phyloP scores from a whole-genome alignment of 1,140 invertebrate species.

The Maniola jurtina region DNA sequence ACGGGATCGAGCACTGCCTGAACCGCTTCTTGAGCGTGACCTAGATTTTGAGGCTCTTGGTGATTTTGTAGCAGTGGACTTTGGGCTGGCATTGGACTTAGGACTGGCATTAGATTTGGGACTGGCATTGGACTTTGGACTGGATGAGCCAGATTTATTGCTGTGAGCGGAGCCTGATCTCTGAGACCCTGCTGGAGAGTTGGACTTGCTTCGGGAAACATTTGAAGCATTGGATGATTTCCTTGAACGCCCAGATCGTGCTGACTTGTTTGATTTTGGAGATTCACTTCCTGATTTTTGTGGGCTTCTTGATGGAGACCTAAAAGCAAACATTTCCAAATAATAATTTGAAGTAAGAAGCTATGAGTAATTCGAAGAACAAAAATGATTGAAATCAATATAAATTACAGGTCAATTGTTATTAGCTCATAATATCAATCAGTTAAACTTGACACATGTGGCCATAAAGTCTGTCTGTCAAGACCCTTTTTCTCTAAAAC shows the following conservation, averaged over 20 bases:
- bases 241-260: slow-evolving; percentile 49
- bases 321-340: slow-evolving; percentile 33
- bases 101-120: slow-evolving; percentile 50
- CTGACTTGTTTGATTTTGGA: slow-evolving; percentile 60
- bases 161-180: slow-evolving; percentile 63
- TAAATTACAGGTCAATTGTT: background rate
- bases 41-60: slow-evolving; percentile 55
- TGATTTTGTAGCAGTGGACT: slow-evolving; percentile 26
- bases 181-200: slow-evolving; percentile 64
- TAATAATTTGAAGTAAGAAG: background rate
- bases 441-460: too few relatives aligned
- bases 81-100: slow-evolving; percentile 58
- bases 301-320: slow-evolving; percentile 65
- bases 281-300: slow-evolving; percentile 67
- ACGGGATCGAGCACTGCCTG: slow-evolving; percentile 63
- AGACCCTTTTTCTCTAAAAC: too few relatives aligned
- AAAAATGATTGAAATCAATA: too few relatives aligned
- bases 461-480: too few relatives aligned
- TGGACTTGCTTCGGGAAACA: slow-evolving; percentile 66
- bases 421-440: background rate
- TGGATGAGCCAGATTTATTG: slow-evolving; percentile 66
- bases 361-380: too few relatives aligned
- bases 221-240: slow-evolving; percentile 67
- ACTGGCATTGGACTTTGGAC: slow-evolving; percentile 58
- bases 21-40: slow-evolving; percentile 58